Evolutionary conservation across 2,797 vertebrate genomes (phyloP).

Genomic region (Microctenopoma steveboyesi): DNA sequence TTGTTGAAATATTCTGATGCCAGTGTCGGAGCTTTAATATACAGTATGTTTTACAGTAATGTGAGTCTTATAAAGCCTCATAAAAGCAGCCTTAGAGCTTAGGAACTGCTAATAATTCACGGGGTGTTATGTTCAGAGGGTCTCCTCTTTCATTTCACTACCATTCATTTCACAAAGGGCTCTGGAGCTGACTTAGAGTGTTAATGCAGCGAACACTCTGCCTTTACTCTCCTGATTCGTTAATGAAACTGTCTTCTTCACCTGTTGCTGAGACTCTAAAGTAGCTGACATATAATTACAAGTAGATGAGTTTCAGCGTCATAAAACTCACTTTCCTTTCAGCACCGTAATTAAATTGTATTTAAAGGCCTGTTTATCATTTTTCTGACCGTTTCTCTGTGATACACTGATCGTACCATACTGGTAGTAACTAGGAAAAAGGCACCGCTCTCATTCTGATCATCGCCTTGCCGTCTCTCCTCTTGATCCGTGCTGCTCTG

Average conservation of each 20-base stretch:
- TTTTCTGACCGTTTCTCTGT: conserved; percentile 13
- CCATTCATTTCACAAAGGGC: conserved; percentile 30
- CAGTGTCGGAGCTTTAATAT: conserved; percentile 3
- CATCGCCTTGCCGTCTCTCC: conserved; percentile 61
- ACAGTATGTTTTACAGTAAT: neutral
- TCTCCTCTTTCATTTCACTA: conserved; percentile 46
- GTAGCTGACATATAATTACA: conserved; percentile 21
- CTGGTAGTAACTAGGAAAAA: conserved; percentile 42
- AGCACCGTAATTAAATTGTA: conserved; percentile 13
- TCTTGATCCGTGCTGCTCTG: conserved; percentile 62
- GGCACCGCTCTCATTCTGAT: conserved; percentile 50
- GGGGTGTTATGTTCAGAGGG: conserved; percentile 24
- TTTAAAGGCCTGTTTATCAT: conserved; percentile 16
- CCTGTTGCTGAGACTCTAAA: conserved; percentile 18
- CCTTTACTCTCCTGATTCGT: neutral
- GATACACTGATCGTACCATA: conserved; percentile 26
- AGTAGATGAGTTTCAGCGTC: conserved; percentile 4
- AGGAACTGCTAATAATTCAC: conserved; percentile 27
- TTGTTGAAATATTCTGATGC: conserved; percentile 15
- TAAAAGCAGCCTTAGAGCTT: conserved; percentile 24
- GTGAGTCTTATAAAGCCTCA: conserved; percentile 12
- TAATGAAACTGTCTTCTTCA: conserved; percentile 39
- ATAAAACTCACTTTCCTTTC: neutral
- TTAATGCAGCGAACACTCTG: conserved; percentile 26
- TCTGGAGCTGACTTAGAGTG: conserved; percentile 26